These are phyloP conservation scores for Trisateles emortualis DNA, from an alignment of 2,888 invertebrate genomes.

Conservation along the genomic window DNA sequence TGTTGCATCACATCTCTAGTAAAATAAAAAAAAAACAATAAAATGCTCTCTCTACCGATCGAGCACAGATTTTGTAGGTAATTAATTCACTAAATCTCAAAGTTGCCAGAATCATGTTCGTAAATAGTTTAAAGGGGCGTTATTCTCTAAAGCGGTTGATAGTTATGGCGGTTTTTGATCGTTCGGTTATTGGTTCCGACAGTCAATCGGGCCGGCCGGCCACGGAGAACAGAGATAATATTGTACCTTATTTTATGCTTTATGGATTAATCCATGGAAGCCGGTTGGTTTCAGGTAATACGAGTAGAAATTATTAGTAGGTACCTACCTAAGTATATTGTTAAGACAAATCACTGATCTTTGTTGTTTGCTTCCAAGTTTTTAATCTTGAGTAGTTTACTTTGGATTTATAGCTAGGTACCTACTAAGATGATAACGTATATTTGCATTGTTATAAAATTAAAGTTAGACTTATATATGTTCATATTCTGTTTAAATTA, in stretches of 20 bases:
- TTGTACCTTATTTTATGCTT: slow-evolving; percentile 17
- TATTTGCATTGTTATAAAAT: too few species aligned
- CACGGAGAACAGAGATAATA: slow-evolving; percentile 24
- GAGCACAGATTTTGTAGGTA: slow-evolving; percentile 21
- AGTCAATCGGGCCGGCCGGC: slow-evolving; percentile 14
- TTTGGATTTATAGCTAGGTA: too few species aligned
- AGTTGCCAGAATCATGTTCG: slow-evolving; percentile 22
- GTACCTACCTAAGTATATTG: too few species aligned
- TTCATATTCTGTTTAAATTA: too few species aligned
- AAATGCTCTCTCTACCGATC: slow-evolving; percentile 11
- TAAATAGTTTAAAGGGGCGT: slow-evolving; percentile 27
- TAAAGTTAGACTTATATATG: too few species aligned
- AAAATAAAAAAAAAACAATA: not conserved
- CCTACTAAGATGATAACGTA: too few species aligned
- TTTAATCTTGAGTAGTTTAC: too few species aligned
- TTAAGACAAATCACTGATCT: not conserved
- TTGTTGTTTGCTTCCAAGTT: not conserved
- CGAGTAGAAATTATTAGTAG: not conserved
- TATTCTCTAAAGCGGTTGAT: slow-evolving; percentile 27
- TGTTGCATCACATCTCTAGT: too few species aligned
- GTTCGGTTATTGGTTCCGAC: slow-evolving; percentile 28
- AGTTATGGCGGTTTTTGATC: slow-evolving; percentile 29
- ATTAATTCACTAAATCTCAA: slow-evolving; percentile 23
- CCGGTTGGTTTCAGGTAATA: slow-evolving; percentile 13
- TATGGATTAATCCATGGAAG: slow-evolving; percentile 21